Evolutionary conservation across 2,888 invertebrate species (phyloP).

Genomic region (Loripinus fragilis): DNA sequence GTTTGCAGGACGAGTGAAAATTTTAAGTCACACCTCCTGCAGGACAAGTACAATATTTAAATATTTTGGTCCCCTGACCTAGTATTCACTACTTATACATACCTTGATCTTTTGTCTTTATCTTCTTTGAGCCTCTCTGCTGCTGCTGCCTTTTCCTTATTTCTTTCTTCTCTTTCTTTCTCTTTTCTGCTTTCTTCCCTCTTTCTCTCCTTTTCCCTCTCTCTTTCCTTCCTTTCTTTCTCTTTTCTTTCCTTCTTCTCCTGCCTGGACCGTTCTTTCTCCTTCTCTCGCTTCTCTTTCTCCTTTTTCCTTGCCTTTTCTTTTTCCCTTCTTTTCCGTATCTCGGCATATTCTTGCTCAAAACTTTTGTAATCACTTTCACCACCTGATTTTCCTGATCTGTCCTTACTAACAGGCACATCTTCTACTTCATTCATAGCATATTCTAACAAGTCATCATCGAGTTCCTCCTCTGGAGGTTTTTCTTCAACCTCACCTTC

Average conservation of each 20-base stretch:
- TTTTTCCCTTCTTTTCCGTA: slow-evolving; percentile 43
- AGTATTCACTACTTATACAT: no score
- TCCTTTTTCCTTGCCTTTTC: slow-evolving; percentile 37
- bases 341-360: slow-evolving; percentile 23
- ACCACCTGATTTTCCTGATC: slow-evolving; percentile 37
- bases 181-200: slow-evolving; percentile 38
- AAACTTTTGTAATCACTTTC: slow-evolving; percentile 47
- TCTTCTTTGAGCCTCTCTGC: slow-evolving; percentile 11
- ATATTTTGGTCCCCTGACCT: no score
- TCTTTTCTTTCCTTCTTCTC: slow-evolving; percentile 49
- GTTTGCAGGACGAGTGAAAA: no score
- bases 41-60: no score
- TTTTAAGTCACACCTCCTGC: no score
- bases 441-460: slow-evolving; percentile 59
- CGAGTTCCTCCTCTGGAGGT: slow-evolving; percentile 52
- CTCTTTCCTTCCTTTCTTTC: slow-evolving; percentile 55
- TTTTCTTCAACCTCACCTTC: slow-evolving; percentile 81
- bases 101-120: slow-evolving; percentile 39
- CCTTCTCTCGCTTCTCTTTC: slow-evolving; percentile 36
- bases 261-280: slow-evolving; percentile 50
- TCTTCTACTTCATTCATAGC: slow-evolving; percentile 56
- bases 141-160: slow-evolving; percentile 26
- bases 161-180: slow-evolving; percentile 27
- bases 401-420: slow-evolving; percentile 35
- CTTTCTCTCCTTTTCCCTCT: slow-evolving; percentile 40